These are phyloP conservation scores for Perizoma flavofasciatum DNA, from an alignment of 2,888 invertebrate species.

Conservation along the genomic window DNA sequence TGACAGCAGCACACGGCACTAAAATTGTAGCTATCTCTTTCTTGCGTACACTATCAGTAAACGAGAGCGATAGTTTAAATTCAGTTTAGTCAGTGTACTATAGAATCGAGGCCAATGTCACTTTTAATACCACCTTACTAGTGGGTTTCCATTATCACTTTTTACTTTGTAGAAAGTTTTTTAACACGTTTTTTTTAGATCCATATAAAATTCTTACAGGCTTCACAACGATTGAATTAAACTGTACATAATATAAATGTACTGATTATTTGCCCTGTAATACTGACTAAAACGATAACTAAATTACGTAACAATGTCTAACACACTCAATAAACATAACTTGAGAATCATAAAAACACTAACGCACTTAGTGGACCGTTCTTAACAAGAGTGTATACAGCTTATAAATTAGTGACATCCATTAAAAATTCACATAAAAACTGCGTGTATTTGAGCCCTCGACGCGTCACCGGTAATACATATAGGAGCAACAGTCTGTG, in stretches of 20 bases:
- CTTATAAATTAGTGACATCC: slow-evolving; percentile 57
- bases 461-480: slow-evolving; percentile 68
- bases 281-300: slow-evolving; percentile 74
- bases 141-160: slow-evolving; percentile 7
- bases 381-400: slow-evolving; percentile 47
- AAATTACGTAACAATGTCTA: slow-evolving; percentile 65
- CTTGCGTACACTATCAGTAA: too few relatives aligned
- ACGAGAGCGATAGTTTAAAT: too few relatives aligned
- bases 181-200: slow-evolving; percentile 2
- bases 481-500: slow-evolving; percentile 32
- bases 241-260: slow-evolving; percentile 39
- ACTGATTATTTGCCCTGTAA: slow-evolving; percentile 69
- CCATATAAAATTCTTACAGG: slow-evolving; percentile 4
- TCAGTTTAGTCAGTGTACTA: too few relatives aligned
- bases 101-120: too few relatives aligned
- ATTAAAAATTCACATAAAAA: slow-evolving; percentile 78
- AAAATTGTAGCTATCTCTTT: too few relatives aligned
- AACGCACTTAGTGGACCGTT: slow-evolving; percentile 38
- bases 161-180: slow-evolving; percentile 6
- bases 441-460: slow-evolving; percentile 74
- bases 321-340: slow-evolving; percentile 41
- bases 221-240: slow-evolving; percentile 5
- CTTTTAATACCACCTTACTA: neutral
- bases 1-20: too few relatives aligned
- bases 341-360: slow-evolving; percentile 56